Evolutionary conservation across 2,113 vertebrate species (phyloP).

Genomic region (Diadophis punctatus): DNA sequence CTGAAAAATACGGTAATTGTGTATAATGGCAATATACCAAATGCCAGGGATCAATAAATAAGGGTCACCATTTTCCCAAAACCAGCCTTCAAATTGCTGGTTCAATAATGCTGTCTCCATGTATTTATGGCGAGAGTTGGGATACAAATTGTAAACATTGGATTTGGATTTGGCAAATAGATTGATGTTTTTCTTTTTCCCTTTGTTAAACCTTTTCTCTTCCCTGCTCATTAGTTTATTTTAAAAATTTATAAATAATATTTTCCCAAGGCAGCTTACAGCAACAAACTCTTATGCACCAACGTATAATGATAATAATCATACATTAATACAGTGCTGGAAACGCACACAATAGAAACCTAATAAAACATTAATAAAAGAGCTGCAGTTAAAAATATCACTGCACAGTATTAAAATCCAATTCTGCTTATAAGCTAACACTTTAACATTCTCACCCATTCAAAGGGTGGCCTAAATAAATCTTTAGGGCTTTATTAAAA

Average conservation of each 20-base stretch:
- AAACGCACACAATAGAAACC: not conserved
- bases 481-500: not conserved
- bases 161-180: not conserved
- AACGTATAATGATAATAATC: not conserved
- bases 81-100: not conserved
- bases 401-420: not conserved
- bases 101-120: not conserved
- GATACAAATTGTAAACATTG: not conserved
- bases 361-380: not conserved
- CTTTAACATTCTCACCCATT: not conserved
- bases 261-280: not conserved
- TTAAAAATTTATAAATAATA: not conserved
- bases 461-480: not conserved
- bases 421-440: not conserved
- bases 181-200: not conserved
- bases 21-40: not conserved
- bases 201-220: not conserved
- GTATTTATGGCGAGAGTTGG: not conserved
- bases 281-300: not conserved
- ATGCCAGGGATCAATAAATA: not conserved
- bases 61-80: not conserved
- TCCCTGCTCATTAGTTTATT: not conserved
- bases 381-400: not conserved
- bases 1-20: no score
- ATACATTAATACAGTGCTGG: not conserved